Base-by-base conservation (phyloP, 2,113 vertebrate species). In the Myrmecobius fasciatus region DNA sequence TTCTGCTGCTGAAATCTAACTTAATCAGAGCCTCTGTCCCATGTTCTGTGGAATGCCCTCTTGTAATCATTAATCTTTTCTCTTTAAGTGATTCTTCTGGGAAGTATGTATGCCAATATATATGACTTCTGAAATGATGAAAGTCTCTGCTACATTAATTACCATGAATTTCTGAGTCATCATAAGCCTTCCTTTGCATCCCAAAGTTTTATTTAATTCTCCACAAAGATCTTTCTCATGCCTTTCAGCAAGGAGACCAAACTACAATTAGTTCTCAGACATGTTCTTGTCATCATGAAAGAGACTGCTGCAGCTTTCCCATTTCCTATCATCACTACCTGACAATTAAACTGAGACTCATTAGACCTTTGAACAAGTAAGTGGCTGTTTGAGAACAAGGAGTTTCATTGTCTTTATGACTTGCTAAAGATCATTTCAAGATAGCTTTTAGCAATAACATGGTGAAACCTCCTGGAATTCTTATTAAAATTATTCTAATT, bases 221-320 rank as follows among this genome's bases (percentile, higher is more conserved):
- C 88, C 89, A 96, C 83, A 95, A 96, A 97, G 54, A 95, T 49
- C 91, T 96, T 91, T 92, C 91, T 97, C 90, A 92, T 94, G 95
- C 94, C 46, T 93, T 95, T 95, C 90, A 95, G 53, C 95, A 97
- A 20, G 96, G 91, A 97, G 96, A 93, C 60, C 92, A 96, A 43
- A 89, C 95, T 94, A 96, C 95, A 97, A 97, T 96, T 96, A 96
- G 52, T 52, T 92, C 46, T 47, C 60, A 97, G 53, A 47, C 94
- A 95, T 96, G 95, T 93, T 89, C 46, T 92, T 95, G 49, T 96
- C 93, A 93, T 94, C 95, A 92, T 93, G 53, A 56, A 94, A 96
- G 46, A 90, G 47, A 48, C 31, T 93, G 43, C 53, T 94, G 31
- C 52, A 53, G 52, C 24, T 89, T 22, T 88, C 22, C 92, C 91